Percentiles rank a stretch among this genome's conserved stretches.
phyloP scores from a whole-genome alignment of 2,113 vertebrate species.

The Actenoides lindsayi region DNA sequence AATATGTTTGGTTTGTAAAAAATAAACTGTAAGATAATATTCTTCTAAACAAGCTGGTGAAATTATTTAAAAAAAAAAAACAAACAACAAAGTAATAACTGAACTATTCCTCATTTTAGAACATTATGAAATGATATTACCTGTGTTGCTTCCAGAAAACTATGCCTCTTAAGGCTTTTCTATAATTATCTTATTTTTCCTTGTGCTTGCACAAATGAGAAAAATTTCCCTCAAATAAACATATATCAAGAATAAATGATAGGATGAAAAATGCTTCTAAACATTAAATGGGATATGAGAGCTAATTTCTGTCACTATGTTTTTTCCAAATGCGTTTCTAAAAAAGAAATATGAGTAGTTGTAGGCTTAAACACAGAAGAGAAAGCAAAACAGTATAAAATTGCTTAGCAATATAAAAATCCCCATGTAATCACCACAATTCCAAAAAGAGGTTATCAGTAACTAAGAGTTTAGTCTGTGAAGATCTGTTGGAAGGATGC shows the following conservation, averaged over 20 bases:
- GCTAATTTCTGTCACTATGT: neutral
- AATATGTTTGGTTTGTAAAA: neutral
- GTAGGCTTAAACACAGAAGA: neutral
- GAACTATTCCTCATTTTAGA: neutral
- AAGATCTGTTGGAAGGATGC: neutral
- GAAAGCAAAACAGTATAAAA: neutral
- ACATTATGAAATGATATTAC: neutral
- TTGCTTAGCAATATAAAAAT: neutral
- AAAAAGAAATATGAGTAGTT: neutral
- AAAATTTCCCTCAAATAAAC: neutral
- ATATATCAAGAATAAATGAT: neutral
- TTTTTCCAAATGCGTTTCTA: neutral
- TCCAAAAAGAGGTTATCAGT: neutral
- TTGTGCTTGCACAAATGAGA: neutral
- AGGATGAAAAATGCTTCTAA: neutral
- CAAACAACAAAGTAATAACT: neutral
- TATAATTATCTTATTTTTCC: neutral
- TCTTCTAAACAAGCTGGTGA: neutral
- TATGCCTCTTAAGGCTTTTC: neutral
- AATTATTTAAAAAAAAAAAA: neutral
- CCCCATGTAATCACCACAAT: neutral
- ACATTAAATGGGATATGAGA: neutral
- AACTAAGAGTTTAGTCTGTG: neutral
- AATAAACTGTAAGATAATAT: neutral
- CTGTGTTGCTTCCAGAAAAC: neutral